Evolutionary conservation across 2,888 invertebrate species (phyloP).

Genomic region (Oscheius sp.): DNA sequence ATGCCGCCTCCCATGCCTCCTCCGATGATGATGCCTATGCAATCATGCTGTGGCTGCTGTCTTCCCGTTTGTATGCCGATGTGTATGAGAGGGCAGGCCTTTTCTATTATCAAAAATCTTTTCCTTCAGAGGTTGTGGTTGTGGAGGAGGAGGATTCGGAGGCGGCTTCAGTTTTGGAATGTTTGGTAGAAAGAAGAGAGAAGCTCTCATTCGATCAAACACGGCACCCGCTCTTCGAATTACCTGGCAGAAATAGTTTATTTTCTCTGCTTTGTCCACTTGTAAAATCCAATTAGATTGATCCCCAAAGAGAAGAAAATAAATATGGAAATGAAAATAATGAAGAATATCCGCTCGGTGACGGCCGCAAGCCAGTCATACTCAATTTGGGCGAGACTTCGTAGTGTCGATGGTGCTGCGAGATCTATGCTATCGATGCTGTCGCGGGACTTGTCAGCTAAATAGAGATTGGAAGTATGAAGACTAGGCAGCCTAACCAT

Average conservation of each 20-base stretch:
- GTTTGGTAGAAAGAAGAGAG: constrained; percentile 49
- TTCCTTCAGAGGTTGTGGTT: constrained; percentile 39
- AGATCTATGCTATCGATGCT: not conserved
- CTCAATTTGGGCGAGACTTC: constrained; percentile 65
- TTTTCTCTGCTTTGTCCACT: constrained; percentile 37
- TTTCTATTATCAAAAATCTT: not conserved
- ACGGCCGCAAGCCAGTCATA: constrained; percentile 67
- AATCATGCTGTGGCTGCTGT: constrained; percentile 55
- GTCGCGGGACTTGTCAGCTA: not conserved
- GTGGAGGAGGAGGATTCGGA: constrained; percentile 35
- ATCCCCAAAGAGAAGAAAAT: constrained; percentile 58
- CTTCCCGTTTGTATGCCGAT: constrained; percentile 60
- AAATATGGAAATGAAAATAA: constrained; percentile 56
- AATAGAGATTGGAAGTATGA: not conserved
- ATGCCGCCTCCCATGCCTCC: constrained; percentile 40
- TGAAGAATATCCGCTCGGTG: constrained; percentile 61
- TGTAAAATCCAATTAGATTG: constrained; percentile 58
- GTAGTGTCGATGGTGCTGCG: constrained; percentile 42
- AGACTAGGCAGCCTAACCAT: not conserved
- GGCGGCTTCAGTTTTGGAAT: constrained; percentile 33
- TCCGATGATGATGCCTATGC: constrained; percentile 43
- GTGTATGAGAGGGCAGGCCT: constrained; percentile 51
- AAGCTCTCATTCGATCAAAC: constrained; percentile 39
- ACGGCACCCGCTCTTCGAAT: constrained; percentile 32
- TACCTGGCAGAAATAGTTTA: constrained; percentile 22